A percentile compares a stretch with the other conserved stretches of the same genome.
These are phyloP conservation scores for Rhodinocichla rosea DNA, from an alignment of 2,113 vertebrate genomes.

Conservation along the genomic window DNA sequence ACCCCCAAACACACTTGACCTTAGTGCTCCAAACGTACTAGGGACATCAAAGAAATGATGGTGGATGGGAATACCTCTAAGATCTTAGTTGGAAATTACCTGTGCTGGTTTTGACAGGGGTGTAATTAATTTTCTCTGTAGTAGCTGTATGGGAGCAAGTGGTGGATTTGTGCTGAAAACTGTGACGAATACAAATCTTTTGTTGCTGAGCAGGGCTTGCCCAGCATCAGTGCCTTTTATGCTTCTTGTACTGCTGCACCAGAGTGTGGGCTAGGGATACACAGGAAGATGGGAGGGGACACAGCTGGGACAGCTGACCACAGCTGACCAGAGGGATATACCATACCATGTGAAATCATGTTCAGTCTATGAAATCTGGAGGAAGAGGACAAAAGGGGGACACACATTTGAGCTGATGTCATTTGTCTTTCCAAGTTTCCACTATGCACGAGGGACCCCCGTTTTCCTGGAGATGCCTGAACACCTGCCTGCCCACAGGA, in stretches of 20 bases:
- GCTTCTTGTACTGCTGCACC: background rate
- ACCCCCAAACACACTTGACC: background rate
- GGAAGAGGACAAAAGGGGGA: background rate
- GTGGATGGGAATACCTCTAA: background rate
- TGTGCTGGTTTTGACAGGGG: background rate
- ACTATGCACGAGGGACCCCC: background rate
- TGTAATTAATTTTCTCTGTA: background rate
- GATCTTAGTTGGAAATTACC: background rate
- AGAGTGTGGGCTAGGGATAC: accelerated
- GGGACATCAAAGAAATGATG: background rate
- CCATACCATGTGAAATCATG: background rate
- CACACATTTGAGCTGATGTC: background rate
- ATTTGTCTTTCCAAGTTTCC: accelerated
- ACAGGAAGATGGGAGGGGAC: background rate
- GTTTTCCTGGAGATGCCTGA: background rate
- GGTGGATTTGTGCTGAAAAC: background rate
- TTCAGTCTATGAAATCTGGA: background rate
- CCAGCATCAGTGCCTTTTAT: background rate
- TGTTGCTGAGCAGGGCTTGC: background rate
- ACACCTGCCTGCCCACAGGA: background rate
- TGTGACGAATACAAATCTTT: background rate
- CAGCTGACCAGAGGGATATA: background rate
- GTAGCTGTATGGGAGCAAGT: background rate
- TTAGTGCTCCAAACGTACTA: background rate
- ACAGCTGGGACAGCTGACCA: background rate